Percentiles rank a stretch among this genome's conserved stretches.
Conservation (phyloP, 2,113 vertebrate genomes). For the Thunnus maccoyii region DNA sequence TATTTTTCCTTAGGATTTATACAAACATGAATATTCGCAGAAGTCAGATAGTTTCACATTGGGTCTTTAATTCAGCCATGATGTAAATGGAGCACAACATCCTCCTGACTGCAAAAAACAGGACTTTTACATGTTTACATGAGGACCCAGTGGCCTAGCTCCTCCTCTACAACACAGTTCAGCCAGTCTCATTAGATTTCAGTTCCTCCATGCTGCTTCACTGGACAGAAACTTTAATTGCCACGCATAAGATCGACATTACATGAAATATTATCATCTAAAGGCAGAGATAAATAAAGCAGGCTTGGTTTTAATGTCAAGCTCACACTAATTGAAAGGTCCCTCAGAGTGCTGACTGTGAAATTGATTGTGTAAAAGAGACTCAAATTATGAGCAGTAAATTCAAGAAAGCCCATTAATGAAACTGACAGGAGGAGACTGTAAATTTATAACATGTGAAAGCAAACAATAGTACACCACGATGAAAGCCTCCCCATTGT, state of each 20-base stretch:
- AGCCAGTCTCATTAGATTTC: slow-evolving; percentile 64
- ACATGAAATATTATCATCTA: slow-evolving; percentile 75
- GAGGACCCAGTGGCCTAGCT: not conserved
- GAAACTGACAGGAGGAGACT: slow-evolving; percentile 46
- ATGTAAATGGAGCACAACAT: not conserved
- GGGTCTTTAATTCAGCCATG: too few relatives aligned
- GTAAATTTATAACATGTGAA: slow-evolving; percentile 46
- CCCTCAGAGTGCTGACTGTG: slow-evolving; percentile 76
- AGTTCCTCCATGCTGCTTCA: slow-evolving; percentile 66
- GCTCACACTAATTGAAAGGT: slow-evolving; percentile 73
- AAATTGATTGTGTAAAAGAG: slow-evolving; percentile 60
- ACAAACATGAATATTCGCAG: too few relatives aligned
- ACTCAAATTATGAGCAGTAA: slow-evolving; percentile 69
- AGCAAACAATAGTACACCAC: slow-evolving; percentile 26
- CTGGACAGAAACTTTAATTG: slow-evolving; percentile 76
- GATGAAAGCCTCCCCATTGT: not conserved
- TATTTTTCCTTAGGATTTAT: too few relatives aligned
- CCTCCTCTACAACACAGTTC: slow-evolving; percentile 1
- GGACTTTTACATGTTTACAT: slow-evolving; percentile 27
- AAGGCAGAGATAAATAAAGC: slow-evolving; percentile 73
- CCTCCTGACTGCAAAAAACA: slow-evolving; percentile 16
- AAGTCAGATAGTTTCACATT: too few relatives aligned
- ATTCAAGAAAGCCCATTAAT: slow-evolving; percentile 53
- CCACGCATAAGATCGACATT: slow-evolving; percentile 76
- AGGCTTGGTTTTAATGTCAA: slow-evolving; percentile 60